Evolutionary conservation across 1,140 invertebrate species (phyloP), one percentile per base, ranked within the genome.

Genomic region (Drosophila littoralis): DNA sequence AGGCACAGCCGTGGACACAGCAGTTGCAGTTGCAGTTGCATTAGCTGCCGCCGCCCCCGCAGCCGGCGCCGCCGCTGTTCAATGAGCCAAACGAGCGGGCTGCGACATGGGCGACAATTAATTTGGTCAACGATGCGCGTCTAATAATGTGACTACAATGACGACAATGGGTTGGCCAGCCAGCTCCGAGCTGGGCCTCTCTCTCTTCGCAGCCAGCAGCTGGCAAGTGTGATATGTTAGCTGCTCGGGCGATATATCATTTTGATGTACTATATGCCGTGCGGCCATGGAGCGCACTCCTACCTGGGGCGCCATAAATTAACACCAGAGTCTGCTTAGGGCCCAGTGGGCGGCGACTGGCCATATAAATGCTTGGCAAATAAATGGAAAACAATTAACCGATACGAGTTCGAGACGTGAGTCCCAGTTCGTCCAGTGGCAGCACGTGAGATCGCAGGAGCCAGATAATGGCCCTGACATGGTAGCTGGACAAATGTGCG

Each of bases 101-200:
- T 73, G 46, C 60, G 58, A 63, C 69, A 73, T 61, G 43, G 59
- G 65, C 83, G 77, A 88, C 84, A 83, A 88, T 88, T 88, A 88
- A 78, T 89, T 89, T 89, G 70, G 74, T 55, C 84, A 88, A 70
- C 84, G 84, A 88, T 75, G 84, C 84, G 84, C 68, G 61, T 89
- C 84, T 88, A 88, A 88, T 88, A 88, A 89, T 88, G 84, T 89
- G 80, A 71, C 77, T 88, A 89, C 85, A 84, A 88, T 79, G 82
- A 73, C 78, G 82, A 81, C 82, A 84, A 85, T 86, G 81, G 74
- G 51, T 60, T 43, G 75, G 68, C 68, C 50, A 28, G 68, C 68
- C 50, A 28, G 60, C 48, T 48, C 22, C 38, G 13, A 46, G 22
- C 17, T 32, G 50, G 68, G 15, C 17, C 45, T 32, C 42, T 22